Conservation (phyloP, 2,797 vertebrate species). For the Fratercula arctica region DNA sequence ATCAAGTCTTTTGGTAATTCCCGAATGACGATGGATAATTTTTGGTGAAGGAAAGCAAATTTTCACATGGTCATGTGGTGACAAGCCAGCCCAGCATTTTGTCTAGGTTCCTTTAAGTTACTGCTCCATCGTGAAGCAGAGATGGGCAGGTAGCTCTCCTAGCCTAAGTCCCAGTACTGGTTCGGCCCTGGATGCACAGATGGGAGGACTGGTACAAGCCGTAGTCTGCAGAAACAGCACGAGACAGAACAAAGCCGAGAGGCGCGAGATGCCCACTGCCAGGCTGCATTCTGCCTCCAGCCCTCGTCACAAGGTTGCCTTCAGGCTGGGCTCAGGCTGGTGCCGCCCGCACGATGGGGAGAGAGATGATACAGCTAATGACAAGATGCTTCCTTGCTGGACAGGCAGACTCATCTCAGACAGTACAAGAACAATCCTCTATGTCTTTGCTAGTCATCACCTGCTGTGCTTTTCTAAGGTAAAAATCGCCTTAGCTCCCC, state of each 20-base stretch:
- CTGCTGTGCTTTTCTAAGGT: constrained; percentile 6
- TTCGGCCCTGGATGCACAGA: background rate
- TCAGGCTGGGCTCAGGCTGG: background rate
- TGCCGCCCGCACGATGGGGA: background rate
- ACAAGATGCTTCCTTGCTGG: background rate
- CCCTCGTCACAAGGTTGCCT: background rate
- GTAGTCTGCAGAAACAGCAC: background rate
- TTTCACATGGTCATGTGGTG: background rate
- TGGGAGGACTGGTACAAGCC: background rate
- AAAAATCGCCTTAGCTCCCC: constrained; percentile 39
- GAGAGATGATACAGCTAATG: background rate
- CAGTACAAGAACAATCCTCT: background rate
- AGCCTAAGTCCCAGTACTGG: background rate
- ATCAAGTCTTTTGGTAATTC: background rate
- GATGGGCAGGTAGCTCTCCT: background rate
- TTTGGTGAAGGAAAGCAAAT: background rate
- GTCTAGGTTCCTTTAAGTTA: background rate
- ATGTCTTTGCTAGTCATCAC: background rate
- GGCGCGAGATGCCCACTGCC: accelerated
- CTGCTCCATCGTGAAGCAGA: background rate
- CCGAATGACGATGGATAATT: accelerated
- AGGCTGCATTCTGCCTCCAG: background rate
- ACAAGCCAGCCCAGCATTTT: background rate
- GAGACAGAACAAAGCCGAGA: background rate
- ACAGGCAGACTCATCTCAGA: background rate